Conservation (phyloP, 2,113 vertebrate genomes). For the Petromus typicus region DNA sequence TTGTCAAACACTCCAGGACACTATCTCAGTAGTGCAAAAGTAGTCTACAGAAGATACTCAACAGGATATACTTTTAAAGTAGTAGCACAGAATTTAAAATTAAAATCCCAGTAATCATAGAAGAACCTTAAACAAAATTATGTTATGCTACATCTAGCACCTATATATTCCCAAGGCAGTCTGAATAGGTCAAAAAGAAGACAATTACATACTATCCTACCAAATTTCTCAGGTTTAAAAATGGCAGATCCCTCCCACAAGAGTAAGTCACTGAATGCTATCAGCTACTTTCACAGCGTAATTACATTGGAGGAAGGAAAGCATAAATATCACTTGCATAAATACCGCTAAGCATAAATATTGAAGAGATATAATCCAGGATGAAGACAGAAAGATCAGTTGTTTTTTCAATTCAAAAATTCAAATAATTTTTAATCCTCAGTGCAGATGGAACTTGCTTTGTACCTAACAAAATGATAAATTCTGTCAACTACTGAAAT, state of each 20-base stretch:
- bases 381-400: not conserved
- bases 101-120: not conserved
- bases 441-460: not conserved
- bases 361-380: not conserved
- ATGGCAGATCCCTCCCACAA: not conserved
- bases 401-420: not conserved
- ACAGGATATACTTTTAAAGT: not conserved
- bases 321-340: not conserved
- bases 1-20: not conserved
- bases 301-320: constrained; percentile 49
- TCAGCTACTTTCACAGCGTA: constrained; percentile 31
- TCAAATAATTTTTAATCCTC: not conserved
- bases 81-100: constrained; percentile 19
- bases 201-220: constrained; percentile 46
- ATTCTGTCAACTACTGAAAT: not conserved
- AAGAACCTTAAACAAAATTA: constrained; percentile 19
- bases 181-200: constrained; percentile 27
- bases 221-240: constrained; percentile 27
- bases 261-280: not conserved
- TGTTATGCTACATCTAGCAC: not conserved
- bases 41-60: not conserved
- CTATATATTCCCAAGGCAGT: not conserved
- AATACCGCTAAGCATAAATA: no score
- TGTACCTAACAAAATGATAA: constrained; percentile 1
- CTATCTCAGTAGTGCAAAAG: not conserved